Conservation (phyloP, 2,888 invertebrate species). For the Abrostola triplasia region DNA sequence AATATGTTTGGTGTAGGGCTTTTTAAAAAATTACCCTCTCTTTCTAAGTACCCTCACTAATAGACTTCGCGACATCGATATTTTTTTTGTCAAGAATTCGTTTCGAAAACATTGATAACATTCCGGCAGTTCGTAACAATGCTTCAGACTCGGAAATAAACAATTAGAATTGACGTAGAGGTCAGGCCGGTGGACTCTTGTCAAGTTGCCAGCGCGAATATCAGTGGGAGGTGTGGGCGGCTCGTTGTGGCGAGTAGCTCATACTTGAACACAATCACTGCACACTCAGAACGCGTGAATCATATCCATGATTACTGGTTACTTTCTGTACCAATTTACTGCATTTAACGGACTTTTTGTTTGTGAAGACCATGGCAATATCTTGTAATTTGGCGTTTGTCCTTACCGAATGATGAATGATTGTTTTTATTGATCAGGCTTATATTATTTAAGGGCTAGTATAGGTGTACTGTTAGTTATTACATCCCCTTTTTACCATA, state of each 20-base stretch:
- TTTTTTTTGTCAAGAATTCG: not conserved
- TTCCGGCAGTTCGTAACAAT: slow-evolving; percentile 36
- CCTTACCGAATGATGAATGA: too few relatives aligned
- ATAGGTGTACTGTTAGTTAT: not conserved
- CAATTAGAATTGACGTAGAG: slow-evolving; percentile 65
- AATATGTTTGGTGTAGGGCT: too few relatives aligned
- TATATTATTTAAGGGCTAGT: not conserved
- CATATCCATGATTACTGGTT: too few relatives aligned
- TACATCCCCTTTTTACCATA: not conserved
- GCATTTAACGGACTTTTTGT: too few relatives aligned
- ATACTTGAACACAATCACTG: slow-evolving; percentile 10
- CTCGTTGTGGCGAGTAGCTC: slow-evolving; percentile 41
- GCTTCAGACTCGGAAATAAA: slow-evolving; percentile 63
- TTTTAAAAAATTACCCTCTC: too few relatives aligned
- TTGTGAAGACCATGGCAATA: too few relatives aligned
- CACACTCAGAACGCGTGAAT: too few relatives aligned
- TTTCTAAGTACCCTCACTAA: too few relatives aligned
- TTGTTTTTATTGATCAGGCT: too few relatives aligned
- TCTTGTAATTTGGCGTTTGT: too few relatives aligned
- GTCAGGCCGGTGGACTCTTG: slow-evolving; percentile 58
- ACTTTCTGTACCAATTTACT: too few relatives aligned
- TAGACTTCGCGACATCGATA: not conserved
- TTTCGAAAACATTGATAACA: slow-evolving; percentile 7
- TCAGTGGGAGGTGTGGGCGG: slow-evolving; percentile 61
- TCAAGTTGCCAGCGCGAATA: slow-evolving; percentile 66